Base-by-base conservation (phyloP, 1,140 invertebrate genomes). In the Caenorhabditis elegans region DNA sequence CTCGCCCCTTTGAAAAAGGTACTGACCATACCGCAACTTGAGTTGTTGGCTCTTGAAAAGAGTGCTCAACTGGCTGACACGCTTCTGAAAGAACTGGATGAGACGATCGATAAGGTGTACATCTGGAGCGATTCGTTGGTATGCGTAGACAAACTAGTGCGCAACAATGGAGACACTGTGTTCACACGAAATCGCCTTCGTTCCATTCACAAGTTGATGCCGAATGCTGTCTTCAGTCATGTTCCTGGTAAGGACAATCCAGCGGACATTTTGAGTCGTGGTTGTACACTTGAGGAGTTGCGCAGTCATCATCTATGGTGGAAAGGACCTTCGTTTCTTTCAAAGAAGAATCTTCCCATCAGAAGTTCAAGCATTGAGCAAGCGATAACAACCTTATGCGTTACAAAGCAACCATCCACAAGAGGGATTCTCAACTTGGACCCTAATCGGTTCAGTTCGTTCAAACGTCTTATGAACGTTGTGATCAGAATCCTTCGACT, bases 101-200 rank as follows among this genome's bases (percentile, higher is more conserved):
- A 47, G 2, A n/a, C n/a, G 11, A 79, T 81, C 11, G 4, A 5
- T 0, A 15, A 2, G 1, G 10, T 36, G 2, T 34, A 51, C 24
- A 17, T 86, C 6, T 86, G 85, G 85, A 60, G 46, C 5, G 85
- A 86, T 26, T 86, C 85, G 24, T n/a, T 19, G 31, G 53, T 28
- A 5, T 83, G 28, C 3, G 47, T 86, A 3, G 17, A 47, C 5
- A 82, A 83, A 83, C 65, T 86, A n/a, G 26, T 10, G 5, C 2
- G 17, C 15, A 60, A 36, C 5, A 47, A 81, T 48, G 55, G 26
- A 51, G 39, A 43, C 5, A 39, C 53, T n/a, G 19, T 34, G 8
- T 85, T 83, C 22, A 51, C 84, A 11, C 43, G 60, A 13, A 86
- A 78, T n/a, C 76, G 85, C 6, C 39, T 86, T 0, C 34, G 15